These are phyloP conservation scores for Lacerta agilis DNA, from an alignment of 2,797 vertebrate species.

Conservation along the genomic window DNA sequence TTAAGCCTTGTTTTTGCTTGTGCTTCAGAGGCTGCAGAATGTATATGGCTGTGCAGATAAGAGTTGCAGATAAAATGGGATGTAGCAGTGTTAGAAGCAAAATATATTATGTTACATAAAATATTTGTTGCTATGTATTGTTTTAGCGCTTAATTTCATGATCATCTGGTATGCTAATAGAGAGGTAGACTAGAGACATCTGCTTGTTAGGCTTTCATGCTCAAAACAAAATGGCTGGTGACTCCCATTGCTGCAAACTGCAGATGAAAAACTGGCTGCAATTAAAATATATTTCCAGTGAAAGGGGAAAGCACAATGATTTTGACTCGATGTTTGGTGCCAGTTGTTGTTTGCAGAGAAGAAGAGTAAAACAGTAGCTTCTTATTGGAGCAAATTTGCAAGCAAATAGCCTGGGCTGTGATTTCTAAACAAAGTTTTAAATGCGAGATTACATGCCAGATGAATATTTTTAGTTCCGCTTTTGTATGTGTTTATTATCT, in stretches of 20 bases:
- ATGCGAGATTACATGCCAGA: slow-evolving; percentile 13
- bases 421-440: slow-evolving; percentile 51
- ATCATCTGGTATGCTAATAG: slow-evolving; percentile 54
- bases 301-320: slow-evolving; percentile 62
- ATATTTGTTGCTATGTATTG: background rate
- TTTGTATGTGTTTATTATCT: slow-evolving; percentile 17
- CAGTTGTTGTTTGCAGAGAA: slow-evolving; percentile 52
- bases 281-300: slow-evolving; percentile 67
- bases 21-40: background rate
- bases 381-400: slow-evolving; percentile 66
- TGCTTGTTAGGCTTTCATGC: slow-evolving; percentile 59
- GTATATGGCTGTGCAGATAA: slow-evolving; percentile 5
- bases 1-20: slow-evolving; percentile 10
- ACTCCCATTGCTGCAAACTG: slow-evolving; percentile 64
- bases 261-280: slow-evolving; percentile 61
- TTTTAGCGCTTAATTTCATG: slow-evolving; percentile 40
- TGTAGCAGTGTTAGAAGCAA: slow-evolving; percentile 23
- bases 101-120: background rate
- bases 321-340: slow-evolving; percentile 48
- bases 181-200: slow-evolving; percentile 59
- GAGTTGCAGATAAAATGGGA: background rate
- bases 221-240: slow-evolving; percentile 75
- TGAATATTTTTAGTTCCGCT: slow-evolving; percentile 25
- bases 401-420: slow-evolving; percentile 47
- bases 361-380: slow-evolving; percentile 42